Percentiles rank a stretch among this genome's conserved stretches.
These are phyloP conservation scores for Myotis vivesi DNA, from an alignment of 2,797 vertebrate genomes.

Conservation along the genomic window DNA sequence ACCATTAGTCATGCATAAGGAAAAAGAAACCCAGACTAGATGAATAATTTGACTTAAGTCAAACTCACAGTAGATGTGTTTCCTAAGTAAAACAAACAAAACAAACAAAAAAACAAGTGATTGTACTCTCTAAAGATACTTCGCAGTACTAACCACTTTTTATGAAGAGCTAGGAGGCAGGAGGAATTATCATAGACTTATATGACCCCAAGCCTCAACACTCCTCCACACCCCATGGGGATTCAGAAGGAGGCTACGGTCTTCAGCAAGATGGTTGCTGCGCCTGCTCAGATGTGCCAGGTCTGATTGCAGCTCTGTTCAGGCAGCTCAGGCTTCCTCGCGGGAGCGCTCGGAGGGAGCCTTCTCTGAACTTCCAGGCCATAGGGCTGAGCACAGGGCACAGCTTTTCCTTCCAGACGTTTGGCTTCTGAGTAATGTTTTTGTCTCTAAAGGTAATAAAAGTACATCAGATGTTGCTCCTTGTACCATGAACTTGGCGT, in stretches of 20 bases:
- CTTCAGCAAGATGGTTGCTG: neutral
- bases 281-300: neutral
- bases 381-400: constrained; percentile 51
- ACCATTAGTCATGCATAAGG: neutral
- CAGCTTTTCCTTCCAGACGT: constrained; percentile 55
- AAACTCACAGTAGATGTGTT: neutral
- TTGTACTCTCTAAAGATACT: neutral
- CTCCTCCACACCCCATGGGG: neutral
- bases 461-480: constrained; percentile 70
- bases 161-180: neutral
- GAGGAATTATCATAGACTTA: neutral
- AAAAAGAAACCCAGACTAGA: neutral
- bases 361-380: constrained; percentile 67
- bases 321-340: constrained; percentile 35
- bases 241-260: neutral
- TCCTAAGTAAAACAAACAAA: neutral
- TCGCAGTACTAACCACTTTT: neutral
- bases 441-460: constrained; percentile 70
- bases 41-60: neutral
- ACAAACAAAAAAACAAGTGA: neutral
- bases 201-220: neutral
- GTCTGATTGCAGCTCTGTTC: neutral
- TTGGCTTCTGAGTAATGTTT: constrained; percentile 64
- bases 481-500: constrained; percentile 68
- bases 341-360: neutral